Base-by-base conservation (phyloP, 2,888 invertebrate genomes). In the Clusia tigrina region DNA sequence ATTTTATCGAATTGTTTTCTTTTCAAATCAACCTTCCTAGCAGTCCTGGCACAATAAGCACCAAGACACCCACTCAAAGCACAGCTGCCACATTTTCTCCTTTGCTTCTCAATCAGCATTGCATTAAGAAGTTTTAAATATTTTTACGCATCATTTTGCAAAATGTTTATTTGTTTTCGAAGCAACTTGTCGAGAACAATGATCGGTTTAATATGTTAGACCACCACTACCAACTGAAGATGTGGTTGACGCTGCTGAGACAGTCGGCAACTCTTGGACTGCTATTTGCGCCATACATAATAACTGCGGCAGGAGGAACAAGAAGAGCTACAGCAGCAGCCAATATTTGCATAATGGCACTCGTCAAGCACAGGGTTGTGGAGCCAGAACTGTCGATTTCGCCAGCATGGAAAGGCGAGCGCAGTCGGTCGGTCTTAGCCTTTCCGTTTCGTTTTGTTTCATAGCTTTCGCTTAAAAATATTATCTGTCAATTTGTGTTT, bases 171-270 rank as follows among this genome's bases (percentile, higher is more conserved):
- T 68, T 58, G 60, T 69, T 67, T 72, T 69, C 65, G 58, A 54
- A 72, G 68, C 70, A 70, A 76, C 67, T 73, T 74, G 80, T 81
- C 81, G 72, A 74, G 72, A 74, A 78, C 79, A 80, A 81, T 81
- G 77, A 80, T 80, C 78, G 76, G 73, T 80, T 81, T 80, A 81
- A 81, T 81, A 80, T 80, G 75, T 80, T 79, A 80, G 67, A 67
- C 65, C 63, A 62, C 52, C 65, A 54, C 54, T 54, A 17, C 48
- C 22, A 9, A 52, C 10, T 42, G 48, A 32, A 32, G 48, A 18
- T 42, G 42, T n/a, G 42, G 22, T 22, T 48, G 48, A 6, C 3
- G 3, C 42, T 15, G 42, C 42, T 17, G 12, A 32, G 6, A 12
- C 42, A 6, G 12, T 42, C n/a, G n/a, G 15, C 42, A 6, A 42